These are phyloP conservation scores for Sylvia borin DNA, from an alignment of 2,797 vertebrate genomes.

Conservation along the genomic window DNA sequence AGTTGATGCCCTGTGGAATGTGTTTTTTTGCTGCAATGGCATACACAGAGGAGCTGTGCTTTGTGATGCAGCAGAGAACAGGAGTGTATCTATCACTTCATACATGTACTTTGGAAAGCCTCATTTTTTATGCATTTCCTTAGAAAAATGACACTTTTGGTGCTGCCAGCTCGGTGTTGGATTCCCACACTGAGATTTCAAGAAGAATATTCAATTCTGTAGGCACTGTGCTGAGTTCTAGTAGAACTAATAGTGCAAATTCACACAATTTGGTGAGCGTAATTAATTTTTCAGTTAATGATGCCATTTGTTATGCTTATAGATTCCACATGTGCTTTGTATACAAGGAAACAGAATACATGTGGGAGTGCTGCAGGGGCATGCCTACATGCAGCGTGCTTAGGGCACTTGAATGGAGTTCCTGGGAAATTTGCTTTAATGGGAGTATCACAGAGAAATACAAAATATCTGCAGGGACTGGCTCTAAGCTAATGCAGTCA, in stretches of 20 bases:
- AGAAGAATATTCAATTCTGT: background rate
- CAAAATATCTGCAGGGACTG: background rate
- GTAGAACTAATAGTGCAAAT: slow-evolving; percentile 19
- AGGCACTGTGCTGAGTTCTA: background rate
- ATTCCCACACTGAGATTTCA: background rate
- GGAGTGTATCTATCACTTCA: background rate
- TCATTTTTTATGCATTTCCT: background rate
- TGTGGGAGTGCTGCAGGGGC: background rate
- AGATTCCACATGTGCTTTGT: slow-evolving; percentile 36
- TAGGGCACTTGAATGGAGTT: background rate
- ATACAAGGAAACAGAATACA: background rate
- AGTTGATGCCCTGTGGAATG: background rate
- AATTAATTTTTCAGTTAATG: slow-evolving; percentile 56
- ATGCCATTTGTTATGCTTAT: slow-evolving; percentile 13
- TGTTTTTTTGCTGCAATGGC: background rate
- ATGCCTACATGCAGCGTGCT: background rate
- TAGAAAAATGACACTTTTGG: slow-evolving; percentile 5
- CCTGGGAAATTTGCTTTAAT: background rate
- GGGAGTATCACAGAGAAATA: background rate
- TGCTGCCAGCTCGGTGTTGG: background rate
- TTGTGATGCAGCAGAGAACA: background rate
- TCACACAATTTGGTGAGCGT: slow-evolving; percentile 11
- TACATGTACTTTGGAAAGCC: background rate
- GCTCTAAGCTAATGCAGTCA: background rate
- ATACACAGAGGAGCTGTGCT: background rate